A percentile compares a stretch with the other conserved stretches of the same genome.
Evolutionary conservation across 2,113 vertebrate genomes (phyloP).

Genomic region (Pseudopipra pipra): DNA sequence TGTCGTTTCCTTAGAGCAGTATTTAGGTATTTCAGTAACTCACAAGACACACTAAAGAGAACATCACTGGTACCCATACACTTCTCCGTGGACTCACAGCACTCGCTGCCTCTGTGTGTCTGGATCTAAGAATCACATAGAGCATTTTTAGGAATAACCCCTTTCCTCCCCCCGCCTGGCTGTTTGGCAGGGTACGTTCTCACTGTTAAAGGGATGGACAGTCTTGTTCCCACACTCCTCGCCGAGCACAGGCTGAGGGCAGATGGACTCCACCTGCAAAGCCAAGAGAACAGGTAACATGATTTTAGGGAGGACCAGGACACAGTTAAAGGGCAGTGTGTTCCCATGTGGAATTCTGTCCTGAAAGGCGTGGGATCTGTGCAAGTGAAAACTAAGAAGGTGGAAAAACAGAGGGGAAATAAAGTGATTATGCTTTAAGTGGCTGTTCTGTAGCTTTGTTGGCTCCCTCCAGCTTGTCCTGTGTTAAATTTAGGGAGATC

Average conservation of each 20-base stretch:
- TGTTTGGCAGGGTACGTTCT: not conserved
- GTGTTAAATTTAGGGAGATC: slow-evolving; percentile 36
- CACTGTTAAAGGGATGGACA: not conserved
- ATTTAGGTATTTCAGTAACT: no score
- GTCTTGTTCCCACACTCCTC: not conserved
- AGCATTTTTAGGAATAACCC: not conserved
- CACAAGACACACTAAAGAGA: no score
- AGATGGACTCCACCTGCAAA: not conserved
- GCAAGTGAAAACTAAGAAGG: not conserved
- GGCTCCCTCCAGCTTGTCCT: not conserved
- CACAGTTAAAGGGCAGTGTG: not conserved
- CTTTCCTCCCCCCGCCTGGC: not conserved
- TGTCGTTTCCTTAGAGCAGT: no score
- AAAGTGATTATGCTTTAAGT: not conserved
- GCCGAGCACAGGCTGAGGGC: not conserved
- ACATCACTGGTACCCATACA: no score
- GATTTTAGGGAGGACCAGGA: not conserved
- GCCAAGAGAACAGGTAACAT: slow-evolving; percentile 19
- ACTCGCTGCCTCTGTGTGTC: no score
- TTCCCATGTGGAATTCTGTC: not conserved
- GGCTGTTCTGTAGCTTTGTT: not conserved
- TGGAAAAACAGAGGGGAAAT: not conserved
- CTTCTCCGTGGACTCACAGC: no score
- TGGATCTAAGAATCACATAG: no score
- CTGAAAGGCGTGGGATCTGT: not conserved